Conservation (phyloP, 2,888 invertebrate species). For the Lasioglossum morio region DNA sequence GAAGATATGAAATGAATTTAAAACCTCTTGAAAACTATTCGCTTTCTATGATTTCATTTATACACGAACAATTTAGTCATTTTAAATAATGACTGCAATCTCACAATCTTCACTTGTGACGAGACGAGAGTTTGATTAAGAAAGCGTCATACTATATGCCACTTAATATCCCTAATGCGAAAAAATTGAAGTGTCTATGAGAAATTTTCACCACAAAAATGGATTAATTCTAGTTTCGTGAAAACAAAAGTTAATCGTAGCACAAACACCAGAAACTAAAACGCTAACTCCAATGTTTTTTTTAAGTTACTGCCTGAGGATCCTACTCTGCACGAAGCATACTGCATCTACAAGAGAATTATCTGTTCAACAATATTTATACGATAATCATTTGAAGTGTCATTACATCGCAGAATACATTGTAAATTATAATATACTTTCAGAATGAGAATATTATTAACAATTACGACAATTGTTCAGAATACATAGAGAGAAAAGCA, state of each 20-base stretch:
- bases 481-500: background rate
- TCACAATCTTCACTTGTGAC: background rate
- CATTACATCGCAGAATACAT: background rate
- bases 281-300: background rate
- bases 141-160: background rate
- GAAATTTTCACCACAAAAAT: background rate
- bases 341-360: conserved; percentile 19
- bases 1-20: background rate
- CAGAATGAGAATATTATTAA: background rate
- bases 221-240: background rate
- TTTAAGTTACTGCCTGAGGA: background rate
- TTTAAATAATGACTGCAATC: background rate
- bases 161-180: background rate
- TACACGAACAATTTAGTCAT: background rate
- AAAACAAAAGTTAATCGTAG: background rate
- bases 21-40: background rate
- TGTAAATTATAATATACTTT: background rate
- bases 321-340: background rate
- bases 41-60: background rate
- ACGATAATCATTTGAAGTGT: background rate
- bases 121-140: background rate
- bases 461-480: background rate
- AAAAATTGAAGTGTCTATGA: background rate
- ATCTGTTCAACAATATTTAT: conserved; percentile 2
- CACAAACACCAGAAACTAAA: background rate